Evolutionary conservation across 2,888 invertebrate species (phyloP), one percentile per base, ranked within the genome.

Genomic region (Chrysolina oricalcia): DNA sequence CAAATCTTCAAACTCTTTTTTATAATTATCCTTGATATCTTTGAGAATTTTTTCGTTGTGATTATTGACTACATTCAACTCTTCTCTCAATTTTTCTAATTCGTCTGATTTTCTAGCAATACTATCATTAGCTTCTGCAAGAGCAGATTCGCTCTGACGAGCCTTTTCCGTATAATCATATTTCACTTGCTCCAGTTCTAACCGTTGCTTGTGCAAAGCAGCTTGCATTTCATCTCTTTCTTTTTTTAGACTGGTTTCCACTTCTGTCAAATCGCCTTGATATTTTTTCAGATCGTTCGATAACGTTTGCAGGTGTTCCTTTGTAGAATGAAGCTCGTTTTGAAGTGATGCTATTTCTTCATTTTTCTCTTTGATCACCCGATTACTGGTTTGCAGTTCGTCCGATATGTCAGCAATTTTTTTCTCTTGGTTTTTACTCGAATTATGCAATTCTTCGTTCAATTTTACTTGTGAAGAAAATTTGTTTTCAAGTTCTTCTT

Each of bases 71-170:
- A 27, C n/a, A 23, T 17, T 27, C 4, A 69, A 41, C 41, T 72
- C 62, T 21, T 63, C 19, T 48, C 81, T 79, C 21, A 80, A 64
- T 27, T 77, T 74, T 67, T 74, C 65, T 59, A 82, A 10, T 23
- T 75, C 56, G 66, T 81, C 74, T 15, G 75, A 73, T 76, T 80
- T 79, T 53, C 75, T 70, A 40, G 73, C 62, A 63, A 81, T 10
- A 74, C 85, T 83, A 81, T 90, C 86, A 68, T 89, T 89, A 67
- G 90, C 87, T 80, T 89, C 89, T 77, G 89, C 89, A 13, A 82
- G 71, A 66, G 72, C 68, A 21, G n/a, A 23, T 70, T 81, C 79
- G 13, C 87, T 80, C 73, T 88, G 84, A 9, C 82, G 82, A 65
- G 78, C 27, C 23, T 80, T 70, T 9, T 73, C 66, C 10, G 67